phyloP scores from a whole-genome alignment of 64 coral and sea anemone genomes.

The Stylophora pistillata region DNA sequence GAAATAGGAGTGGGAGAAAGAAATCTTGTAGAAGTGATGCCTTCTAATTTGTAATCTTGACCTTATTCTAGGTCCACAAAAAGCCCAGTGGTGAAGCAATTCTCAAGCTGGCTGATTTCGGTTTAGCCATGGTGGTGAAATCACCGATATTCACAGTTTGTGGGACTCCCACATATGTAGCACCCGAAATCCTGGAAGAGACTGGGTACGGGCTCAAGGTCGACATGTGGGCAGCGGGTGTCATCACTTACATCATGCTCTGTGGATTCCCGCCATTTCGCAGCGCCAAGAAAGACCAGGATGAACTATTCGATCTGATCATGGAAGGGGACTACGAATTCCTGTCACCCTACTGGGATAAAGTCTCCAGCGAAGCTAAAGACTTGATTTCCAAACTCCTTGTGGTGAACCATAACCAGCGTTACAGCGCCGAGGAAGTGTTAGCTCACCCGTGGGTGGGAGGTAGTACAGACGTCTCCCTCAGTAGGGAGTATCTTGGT shows the following conservation, averaged over 20 bases:
- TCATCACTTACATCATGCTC: conserved; percentile 98
- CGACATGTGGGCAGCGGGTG: conserved; percentile 97
- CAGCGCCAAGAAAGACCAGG: conserved; percentile 92
- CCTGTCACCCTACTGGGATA: conserved; percentile 93
- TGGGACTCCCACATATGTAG: conserved; percentile 96
- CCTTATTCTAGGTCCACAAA: conserved; percentile 64
- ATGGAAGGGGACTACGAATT: conserved; percentile 47
- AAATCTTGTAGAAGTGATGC: neutral
- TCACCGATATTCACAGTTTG: conserved; percentile 93
- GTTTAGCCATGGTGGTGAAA: conserved; percentile 88
- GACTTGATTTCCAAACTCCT: conserved; percentile 83
- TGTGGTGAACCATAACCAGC: conserved; percentile 56
- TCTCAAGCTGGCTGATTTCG: conserved; percentile 95
- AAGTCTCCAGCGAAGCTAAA: conserved; percentile 80
- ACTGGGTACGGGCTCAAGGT: conserved; percentile 91
- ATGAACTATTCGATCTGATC: conserved; percentile 89
- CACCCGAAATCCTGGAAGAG: conserved; percentile 97
- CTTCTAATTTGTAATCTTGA: neutral
- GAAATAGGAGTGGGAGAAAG: no score
- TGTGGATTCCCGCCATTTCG: conserved; percentile 99
- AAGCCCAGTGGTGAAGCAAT: conserved; percentile 67
- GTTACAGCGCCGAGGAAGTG: conserved; percentile 74
- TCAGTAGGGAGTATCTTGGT: conserved; percentile 35
- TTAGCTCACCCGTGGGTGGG: conserved; percentile 79
- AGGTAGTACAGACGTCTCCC: conserved; percentile 22